These are phyloP conservation scores for Heterotilapia buettikoferi DNA, from an alignment of 2,113 vertebrate genomes.

Conservation along the genomic window DNA sequence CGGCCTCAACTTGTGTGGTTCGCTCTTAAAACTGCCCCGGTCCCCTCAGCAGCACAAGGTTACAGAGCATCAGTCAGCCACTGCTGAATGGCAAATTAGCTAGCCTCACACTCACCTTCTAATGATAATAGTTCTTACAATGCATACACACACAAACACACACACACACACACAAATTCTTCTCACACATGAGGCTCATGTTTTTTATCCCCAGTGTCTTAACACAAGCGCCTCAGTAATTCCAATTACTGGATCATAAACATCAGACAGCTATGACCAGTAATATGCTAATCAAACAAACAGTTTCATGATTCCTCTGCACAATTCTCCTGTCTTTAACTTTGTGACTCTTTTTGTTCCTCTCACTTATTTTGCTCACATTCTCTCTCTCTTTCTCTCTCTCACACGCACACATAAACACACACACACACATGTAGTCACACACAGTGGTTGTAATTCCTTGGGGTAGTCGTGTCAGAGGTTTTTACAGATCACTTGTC, in stretches of 20 bases:
- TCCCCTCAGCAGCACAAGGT: slow-evolving; percentile 39
- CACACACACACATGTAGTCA: not conserved
- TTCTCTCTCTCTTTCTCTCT: not conserved
- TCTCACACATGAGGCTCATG: slow-evolving; percentile 1
- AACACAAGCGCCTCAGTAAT: slow-evolving; percentile 11
- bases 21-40: slow-evolving; percentile 46
- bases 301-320: not conserved
- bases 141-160: not conserved
- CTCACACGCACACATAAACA: not conserved
- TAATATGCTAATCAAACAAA: not conserved
- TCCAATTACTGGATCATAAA: slow-evolving; percentile 40
- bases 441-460: slow-evolving; percentile 21
- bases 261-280: slow-evolving; percentile 1
- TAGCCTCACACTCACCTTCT: slow-evolving; percentile 42
- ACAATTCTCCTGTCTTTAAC: not conserved
- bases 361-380: not conserved
- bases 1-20: slow-evolving; percentile 63
- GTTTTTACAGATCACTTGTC: slow-evolving; percentile 57
- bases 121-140: slow-evolving; percentile 41
- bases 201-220: slow-evolving; percentile 27
- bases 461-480: slow-evolving; percentile 43
- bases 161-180: not conserved
- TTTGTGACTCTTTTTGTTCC: not conserved
- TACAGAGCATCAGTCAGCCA: slow-evolving; percentile 40
- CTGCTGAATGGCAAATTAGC: slow-evolving; percentile 30